These are phyloP conservation scores for Vimba vimba DNA, from an alignment of 2,113 vertebrate genomes.

Conservation along the genomic window DNA sequence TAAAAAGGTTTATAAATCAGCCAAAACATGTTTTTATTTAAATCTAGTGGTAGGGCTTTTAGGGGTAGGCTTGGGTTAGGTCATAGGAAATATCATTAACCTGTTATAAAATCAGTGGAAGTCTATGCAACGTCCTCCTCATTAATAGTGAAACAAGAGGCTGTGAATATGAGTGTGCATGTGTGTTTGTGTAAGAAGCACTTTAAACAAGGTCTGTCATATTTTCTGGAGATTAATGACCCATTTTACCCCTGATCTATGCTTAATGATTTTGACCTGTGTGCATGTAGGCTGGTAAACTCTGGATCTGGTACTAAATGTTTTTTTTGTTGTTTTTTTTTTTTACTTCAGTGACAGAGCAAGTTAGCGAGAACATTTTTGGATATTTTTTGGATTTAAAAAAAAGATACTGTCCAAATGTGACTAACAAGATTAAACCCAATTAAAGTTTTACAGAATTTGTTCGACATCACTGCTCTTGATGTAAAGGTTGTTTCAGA, in stretches of 20 bases:
- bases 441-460: neutral
- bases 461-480: neutral
- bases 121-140: no score
- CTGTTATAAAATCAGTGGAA: no score
- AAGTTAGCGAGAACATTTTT: neutral
- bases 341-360: neutral
- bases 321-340: neutral
- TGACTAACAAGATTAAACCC: neutral
- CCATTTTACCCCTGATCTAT: slow-evolving; percentile 2
- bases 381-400: neutral
- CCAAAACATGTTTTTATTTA: no score
- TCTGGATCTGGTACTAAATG: neutral
- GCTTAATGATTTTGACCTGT: neutral
- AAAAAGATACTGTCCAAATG: neutral
- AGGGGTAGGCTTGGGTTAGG: no score
- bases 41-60: no score
- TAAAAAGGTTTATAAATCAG: no score
- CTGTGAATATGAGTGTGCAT: neutral
- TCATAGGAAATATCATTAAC: no score
- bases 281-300: neutral
- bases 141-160: no score
- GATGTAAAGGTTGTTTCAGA: neutral
- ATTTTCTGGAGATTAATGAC: neutral
- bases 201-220: slow-evolving; percentile 4
- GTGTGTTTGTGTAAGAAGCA: neutral